Evolutionary conservation across 1,140 invertebrate genomes (phyloP).

Genomic region (Drosophila ficusphila): DNA sequence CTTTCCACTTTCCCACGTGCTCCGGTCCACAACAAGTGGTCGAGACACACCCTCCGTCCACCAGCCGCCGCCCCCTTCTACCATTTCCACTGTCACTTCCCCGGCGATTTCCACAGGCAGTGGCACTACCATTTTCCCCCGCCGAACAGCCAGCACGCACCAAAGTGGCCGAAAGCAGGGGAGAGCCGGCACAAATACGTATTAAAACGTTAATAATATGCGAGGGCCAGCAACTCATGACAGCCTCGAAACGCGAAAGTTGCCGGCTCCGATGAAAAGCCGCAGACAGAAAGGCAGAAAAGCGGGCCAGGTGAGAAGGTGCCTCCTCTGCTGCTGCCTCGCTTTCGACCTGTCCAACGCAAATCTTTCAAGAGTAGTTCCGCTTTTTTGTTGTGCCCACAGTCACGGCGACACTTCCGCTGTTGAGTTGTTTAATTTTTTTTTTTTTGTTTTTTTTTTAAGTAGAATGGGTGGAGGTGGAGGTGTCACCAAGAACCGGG

Average conservation of each 20-base stretch:
- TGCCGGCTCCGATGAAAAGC: slow-evolving; percentile 54
- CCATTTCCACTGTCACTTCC: slow-evolving; percentile 3
- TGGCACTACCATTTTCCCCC: slow-evolving; percentile 16
- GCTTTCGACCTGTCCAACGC: slow-evolving; percentile 59
- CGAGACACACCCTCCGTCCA: slow-evolving; percentile 59
- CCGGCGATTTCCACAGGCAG: slow-evolving; percentile 5
- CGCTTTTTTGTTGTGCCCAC: slow-evolving; percentile 74
- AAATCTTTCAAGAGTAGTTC: slow-evolving; percentile 84
- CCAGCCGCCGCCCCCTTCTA: not conserved
- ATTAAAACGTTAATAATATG: slow-evolving; percentile 74
- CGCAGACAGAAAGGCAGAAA: slow-evolving; percentile 35
- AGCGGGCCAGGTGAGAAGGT: slow-evolving; percentile 41
- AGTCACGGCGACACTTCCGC: slow-evolving; percentile 63
- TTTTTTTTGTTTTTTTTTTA: not conserved
- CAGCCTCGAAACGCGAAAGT: slow-evolving; percentile 44
- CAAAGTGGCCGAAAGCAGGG: slow-evolving; percentile 42
- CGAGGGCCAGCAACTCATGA: slow-evolving; percentile 69
- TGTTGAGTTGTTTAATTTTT: slow-evolving; percentile 3
- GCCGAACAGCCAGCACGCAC: slow-evolving; percentile 75
- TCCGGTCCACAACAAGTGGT: slow-evolving; percentile 67
- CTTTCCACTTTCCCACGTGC: slow-evolving; percentile 66
- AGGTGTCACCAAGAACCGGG: slow-evolving; percentile 52
- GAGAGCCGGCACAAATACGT: slow-evolving; percentile 57
- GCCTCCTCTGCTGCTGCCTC: too few species aligned
- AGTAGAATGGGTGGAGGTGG: not conserved